These are phyloP conservation scores for Polymixis flavicincta DNA, from an alignment of 2,888 invertebrate species.

Conservation along the genomic window DNA sequence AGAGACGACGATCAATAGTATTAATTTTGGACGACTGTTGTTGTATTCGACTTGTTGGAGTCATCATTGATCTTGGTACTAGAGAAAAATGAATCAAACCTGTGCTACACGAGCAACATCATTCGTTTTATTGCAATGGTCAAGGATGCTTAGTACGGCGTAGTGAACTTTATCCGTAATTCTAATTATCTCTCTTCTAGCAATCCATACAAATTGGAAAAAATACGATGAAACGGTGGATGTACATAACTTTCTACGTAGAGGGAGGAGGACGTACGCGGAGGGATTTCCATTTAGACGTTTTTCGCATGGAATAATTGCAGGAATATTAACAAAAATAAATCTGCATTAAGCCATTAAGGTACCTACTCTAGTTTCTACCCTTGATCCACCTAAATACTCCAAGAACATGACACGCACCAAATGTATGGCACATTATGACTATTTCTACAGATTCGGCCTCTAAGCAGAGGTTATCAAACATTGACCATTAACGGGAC, in stretches of 20 bases:
- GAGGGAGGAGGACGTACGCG: too few species aligned
- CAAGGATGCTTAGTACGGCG: background rate
- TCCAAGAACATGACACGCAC: conserved; percentile 56
- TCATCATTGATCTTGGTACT: background rate
- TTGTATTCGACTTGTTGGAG: background rate
- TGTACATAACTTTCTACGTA: background rate
- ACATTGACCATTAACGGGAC: conserved; percentile 78
- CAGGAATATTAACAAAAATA: too few species aligned
- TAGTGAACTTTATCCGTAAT: background rate
- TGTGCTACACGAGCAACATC: background rate
- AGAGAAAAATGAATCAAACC: background rate
- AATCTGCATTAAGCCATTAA: too few species aligned
- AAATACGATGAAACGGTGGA: background rate
- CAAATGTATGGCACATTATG: conserved; percentile 72
- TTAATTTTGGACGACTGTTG: background rate
- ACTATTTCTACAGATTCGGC: conserved; percentile 76
- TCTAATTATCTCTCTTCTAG: too few species aligned
- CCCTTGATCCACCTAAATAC: conserved; percentile 41
- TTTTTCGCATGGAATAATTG: background rate
- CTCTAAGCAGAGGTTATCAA: conserved; percentile 82
- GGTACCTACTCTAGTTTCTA: background rate
- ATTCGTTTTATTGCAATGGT: background rate
- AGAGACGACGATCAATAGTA: background rate
- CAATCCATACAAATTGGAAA: background rate
- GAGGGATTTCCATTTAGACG: background rate